phyloP scores from a whole-genome alignment of 2,888 invertebrate genomes.

The Erebia epiphron region DNA sequence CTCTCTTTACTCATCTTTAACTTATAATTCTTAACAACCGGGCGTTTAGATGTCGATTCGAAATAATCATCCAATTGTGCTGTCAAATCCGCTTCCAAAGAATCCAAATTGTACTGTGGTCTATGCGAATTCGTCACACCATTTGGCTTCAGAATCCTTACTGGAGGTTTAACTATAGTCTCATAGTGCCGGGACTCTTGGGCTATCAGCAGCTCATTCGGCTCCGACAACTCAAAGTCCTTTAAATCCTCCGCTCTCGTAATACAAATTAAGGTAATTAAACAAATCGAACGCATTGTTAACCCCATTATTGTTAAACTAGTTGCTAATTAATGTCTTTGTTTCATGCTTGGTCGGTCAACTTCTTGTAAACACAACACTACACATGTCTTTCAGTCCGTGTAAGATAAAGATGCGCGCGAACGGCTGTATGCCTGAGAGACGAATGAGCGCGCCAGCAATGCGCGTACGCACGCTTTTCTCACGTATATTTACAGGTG shows the following conservation, averaged over 20 bases:
- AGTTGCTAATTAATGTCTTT: conserved; percentile 18
- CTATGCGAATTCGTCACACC: conserved; percentile 75
- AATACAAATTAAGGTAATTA: conserved; percentile 44
- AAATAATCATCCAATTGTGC: conserved; percentile 57
- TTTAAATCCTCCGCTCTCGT: conserved; percentile 54
- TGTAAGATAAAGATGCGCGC: conserved; percentile 55
- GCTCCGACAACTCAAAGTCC: conserved; percentile 64
- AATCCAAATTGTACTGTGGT: conserved; percentile 74
- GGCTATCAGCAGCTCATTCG: conserved; percentile 73
- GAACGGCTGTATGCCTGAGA: conserved; percentile 59
- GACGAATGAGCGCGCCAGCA: conserved; percentile 64
- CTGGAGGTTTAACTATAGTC: conserved; percentile 64
- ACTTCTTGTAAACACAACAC: conserved; percentile 31
- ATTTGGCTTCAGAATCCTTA: conserved; percentile 59
- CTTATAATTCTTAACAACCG: conserved; percentile 61
- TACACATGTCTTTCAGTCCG: conserved; percentile 38
- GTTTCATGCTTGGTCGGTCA: conserved; percentile 18
- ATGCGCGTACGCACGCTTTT: conserved; percentile 55
- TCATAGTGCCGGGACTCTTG: conserved; percentile 73
- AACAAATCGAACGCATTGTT: conserved; percentile 47
- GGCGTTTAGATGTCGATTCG: conserved; percentile 52
- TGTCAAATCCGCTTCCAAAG: conserved; percentile 56
- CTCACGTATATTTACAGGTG: conserved; percentile 64
- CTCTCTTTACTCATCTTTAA: conserved; percentile 67
- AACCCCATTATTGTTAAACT: conserved; percentile 38